A percentile compares a stretch with the other conserved stretches of the same genome.
Evolutionary conservation across 2,888 invertebrate genomes (phyloP).

Genomic region (Trissoscelio sp.): DNA sequence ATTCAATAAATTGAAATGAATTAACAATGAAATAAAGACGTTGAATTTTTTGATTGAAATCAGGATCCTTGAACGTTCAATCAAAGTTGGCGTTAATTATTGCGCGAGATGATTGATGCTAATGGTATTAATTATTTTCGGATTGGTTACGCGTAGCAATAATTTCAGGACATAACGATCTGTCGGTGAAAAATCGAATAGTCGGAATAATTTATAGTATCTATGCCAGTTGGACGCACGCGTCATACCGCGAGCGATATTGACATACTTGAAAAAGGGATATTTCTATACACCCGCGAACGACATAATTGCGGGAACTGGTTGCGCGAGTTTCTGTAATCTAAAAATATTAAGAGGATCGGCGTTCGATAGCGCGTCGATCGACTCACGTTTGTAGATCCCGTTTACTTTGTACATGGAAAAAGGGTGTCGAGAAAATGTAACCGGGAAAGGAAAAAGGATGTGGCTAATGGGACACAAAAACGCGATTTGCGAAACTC

Average conservation of each 20-base stretch:
- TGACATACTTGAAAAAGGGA: conserved; percentile 63
- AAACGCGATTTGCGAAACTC: too few species aligned
- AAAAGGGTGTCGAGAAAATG: too few species aligned
- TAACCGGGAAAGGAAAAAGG: too few species aligned
- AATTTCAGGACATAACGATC: conserved; percentile 4
- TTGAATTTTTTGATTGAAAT: too few species aligned
- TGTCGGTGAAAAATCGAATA: conserved; percentile 10
- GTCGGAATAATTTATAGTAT: conserved; percentile 56
- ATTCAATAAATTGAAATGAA: too few species aligned
- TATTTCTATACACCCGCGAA: conserved; percentile 55
- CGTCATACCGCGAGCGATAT: conserved; percentile 47
- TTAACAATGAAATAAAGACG: too few species aligned
- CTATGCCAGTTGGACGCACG: conserved; percentile 52
- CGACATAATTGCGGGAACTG: conserved; percentile 6
- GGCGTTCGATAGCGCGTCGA: not conserved
- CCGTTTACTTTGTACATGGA: too few species aligned
- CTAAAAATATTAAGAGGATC: not conserved
- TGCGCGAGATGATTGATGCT: not conserved
- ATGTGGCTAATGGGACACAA: too few species aligned
- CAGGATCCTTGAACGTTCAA: too few species aligned
- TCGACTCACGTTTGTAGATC: too few species aligned
- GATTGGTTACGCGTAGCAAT: not conserved
- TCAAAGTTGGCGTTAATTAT: too few species aligned
- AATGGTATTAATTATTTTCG: not conserved
- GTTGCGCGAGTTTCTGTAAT: not conserved